Evolutionary conservation across 1,140 invertebrate genomes (phyloP), one percentile per base, ranked within the genome.

Genomic region (Polypedilum pembai): DNA sequence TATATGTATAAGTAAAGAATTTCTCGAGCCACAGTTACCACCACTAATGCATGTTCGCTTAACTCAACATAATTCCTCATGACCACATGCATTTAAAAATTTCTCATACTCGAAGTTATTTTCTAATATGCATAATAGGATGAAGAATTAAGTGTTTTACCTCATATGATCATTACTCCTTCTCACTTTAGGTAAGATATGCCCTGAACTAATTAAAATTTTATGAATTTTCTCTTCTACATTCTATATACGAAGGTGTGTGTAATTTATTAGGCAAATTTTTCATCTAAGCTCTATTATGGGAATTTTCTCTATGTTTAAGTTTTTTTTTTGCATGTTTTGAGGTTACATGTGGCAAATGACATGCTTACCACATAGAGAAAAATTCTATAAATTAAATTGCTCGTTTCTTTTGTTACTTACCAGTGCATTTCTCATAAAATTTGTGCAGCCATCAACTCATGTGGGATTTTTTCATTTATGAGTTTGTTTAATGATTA

Each of bases 221-320:
- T 56, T 56, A 56, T 56, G 45, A 56, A 56, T 56, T 12, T 15
- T 56, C 45, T 56, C 45, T 56, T 56, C 10, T 3, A 15, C 45
- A 15, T 33, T 33, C 24, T 15, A 56, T 45, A 8, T 45, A 41
- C 15, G 41, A 15, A 56, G 12, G 45, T 56, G 45, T n/a, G n/a
- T 56, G n/a, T 56, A 56, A 56, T 56, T 56, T 56, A 56, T 56
- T 56, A 56, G n/a, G 12, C 45, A 56, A 56, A 56, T 56, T 56
- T 56, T 56, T 56, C 45, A 56, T 56, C 45, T 56, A n/a, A n/a
- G n/a, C 45, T 56, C 41, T 45, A 2, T 45, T 33, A 33, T 33
- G 24, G 24, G 24, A 33, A 33, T 33, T 33, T 33, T 3, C 40
- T 41, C 41, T 45, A 8, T 45, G 1, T 45, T 45, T 45, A 45